Evolutionary conservation across 2,797 vertebrate genomes (phyloP).

Genomic region (Sebastes cheni): DNA sequence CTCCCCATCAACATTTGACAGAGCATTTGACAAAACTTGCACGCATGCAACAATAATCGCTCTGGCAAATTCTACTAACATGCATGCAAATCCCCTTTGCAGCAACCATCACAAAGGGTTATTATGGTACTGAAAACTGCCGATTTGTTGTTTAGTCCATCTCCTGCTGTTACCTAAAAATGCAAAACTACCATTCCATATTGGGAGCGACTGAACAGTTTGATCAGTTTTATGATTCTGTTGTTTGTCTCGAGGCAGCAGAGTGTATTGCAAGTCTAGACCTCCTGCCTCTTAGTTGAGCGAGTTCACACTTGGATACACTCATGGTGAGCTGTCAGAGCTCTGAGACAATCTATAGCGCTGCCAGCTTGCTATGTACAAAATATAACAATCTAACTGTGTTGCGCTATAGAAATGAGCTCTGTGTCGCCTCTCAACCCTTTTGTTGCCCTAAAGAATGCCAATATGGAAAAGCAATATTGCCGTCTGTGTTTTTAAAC

Average conservation of each 20-base stretch:
- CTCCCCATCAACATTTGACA: not conserved
- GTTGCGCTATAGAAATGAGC: not conserved
- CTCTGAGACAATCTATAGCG: not conserved
- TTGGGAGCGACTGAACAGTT: not conserved
- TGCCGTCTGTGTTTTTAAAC: not conserved
- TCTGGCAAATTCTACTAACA: not conserved
- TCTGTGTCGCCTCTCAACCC: not conserved
- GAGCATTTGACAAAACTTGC: not conserved
- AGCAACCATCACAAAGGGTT: slow-evolving; percentile 23
- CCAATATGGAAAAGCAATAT: not conserved
- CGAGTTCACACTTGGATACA: not conserved
- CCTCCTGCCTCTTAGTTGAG: not conserved
- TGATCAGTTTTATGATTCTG: not conserved
- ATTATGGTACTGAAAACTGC: slow-evolving; percentile 2
- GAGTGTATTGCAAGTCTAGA: not conserved
- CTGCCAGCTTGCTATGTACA: not conserved
- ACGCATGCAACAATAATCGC: slow-evolving; percentile 11
- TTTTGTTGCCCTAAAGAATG: not conserved
- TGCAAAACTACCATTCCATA: not conserved
- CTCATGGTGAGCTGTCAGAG: not conserved
- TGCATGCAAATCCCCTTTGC: slow-evolving; percentile 22
- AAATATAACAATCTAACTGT: not conserved
- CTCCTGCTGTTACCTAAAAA: slow-evolving; percentile 20
- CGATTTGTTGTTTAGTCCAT: slow-evolving; percentile 9
- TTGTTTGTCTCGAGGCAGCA: not conserved